Evolutionary conservation across 2,888 invertebrate genomes (phyloP), one percentile per base, ranked within the genome.

Genomic region (Tineola bisselliella): DNA sequence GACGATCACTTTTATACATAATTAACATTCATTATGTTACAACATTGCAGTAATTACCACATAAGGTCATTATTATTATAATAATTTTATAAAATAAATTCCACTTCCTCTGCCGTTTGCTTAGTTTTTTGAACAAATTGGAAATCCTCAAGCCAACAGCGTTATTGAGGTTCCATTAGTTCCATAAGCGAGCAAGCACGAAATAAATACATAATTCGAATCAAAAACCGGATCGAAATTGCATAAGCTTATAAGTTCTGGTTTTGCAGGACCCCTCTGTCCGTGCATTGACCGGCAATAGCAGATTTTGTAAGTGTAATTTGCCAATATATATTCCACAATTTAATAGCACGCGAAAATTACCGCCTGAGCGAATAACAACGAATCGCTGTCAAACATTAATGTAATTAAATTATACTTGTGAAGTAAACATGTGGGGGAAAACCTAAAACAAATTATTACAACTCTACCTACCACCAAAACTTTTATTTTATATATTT

Each of bases 221-320:
- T 48, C 17, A n/a, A 48, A 48, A 48, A 48, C 48, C 48, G 48
- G 48, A 48, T 48, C 15, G 48, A 10, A 67, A 75, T 83, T 83
- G 76, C 81, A 79, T 82, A 82, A 84, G 72, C 67, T 63, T 71
- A 71, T 69, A 67, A 25, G 69, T 69, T 70, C 69, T 64, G 70
- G 68, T 67, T 72, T 56, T n/a, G 72, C 74, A 71, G 68, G 70
- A 73, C 68, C 71, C 71, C 67, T 70, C 65, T 62, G 70, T 73
- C 65, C 62, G 70, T 73, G 68, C 81, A 72, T 70, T 69, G 81
- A 77, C 81, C 80, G 71, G 65, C 18, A 68, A 70, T 70, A 70
- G 70, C 71, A 74, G 70, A 73, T 73, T 76, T 77, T 75, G 48
- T 48, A 48, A 48, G 15, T 48, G 15, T 13, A 72, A 71, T 72